Conservation (phyloP, 2,797 vertebrate species). For the Lepus townsendii region DNA sequence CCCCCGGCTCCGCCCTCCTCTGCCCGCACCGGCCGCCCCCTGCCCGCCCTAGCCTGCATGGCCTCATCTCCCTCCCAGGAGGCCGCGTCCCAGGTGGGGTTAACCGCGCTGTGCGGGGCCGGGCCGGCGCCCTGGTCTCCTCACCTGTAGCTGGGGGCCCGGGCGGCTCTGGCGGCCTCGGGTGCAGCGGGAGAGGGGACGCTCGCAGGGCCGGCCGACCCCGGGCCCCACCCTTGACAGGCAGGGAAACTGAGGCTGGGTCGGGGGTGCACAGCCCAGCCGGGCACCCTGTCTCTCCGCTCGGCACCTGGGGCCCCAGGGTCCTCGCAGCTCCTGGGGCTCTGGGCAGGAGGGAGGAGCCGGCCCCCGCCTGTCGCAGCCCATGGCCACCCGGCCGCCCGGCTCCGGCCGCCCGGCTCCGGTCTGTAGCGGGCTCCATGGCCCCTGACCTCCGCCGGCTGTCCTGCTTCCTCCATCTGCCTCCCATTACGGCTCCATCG, state of each 20-base stretch:
- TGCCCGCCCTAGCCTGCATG: neutral
- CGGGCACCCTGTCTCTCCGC: neutral
- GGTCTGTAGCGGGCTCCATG: conserved; percentile 60
- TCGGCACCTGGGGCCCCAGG: accelerated
- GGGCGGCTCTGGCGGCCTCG: neutral
- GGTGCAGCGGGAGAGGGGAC: neutral
- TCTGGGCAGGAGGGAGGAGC: neutral
- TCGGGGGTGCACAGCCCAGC: neutral
- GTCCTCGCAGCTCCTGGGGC: neutral
- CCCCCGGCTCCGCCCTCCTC: neutral
- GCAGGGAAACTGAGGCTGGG: neutral
- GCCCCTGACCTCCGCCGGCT: conserved; percentile 71
- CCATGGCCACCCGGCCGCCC: neutral
- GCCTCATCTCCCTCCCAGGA: neutral
- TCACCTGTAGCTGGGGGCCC: neutral
- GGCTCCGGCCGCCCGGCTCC: conserved; percentile 48
- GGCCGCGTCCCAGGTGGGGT: too few relatives aligned
- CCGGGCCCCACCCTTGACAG: neutral
- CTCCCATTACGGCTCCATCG: conserved; percentile 72
- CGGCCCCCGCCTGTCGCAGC: conserved; percentile 23
- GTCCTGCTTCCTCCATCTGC: conserved; percentile 79
- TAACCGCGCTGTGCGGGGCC: too few relatives aligned
- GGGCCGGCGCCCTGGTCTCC: neutral
- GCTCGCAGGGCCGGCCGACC: too few relatives aligned
- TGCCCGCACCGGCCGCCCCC: neutral